Evolutionary conservation across 2,888 invertebrate species (phyloP), one percentile per base, ranked within the genome.

Genomic region (Himalopsyche tibetana): DNA sequence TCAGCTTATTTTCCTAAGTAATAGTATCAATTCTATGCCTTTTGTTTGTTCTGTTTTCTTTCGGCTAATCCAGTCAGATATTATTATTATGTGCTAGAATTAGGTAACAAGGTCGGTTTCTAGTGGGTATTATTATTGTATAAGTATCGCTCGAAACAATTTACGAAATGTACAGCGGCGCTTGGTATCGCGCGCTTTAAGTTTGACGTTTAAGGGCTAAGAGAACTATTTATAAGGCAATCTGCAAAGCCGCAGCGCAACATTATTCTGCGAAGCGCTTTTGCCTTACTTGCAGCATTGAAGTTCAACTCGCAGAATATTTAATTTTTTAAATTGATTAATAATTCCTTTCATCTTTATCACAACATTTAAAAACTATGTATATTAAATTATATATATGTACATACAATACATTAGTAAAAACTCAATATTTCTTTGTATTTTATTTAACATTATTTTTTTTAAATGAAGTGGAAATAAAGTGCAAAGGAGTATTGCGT

Each of bases 221-320:
- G 63, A 63, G 63, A 63, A 63, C 63, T 63, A 63, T 63, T 63
- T 63, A 63, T 63, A 63, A 63, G 63, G 63, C 63, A 63, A 63
- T 63, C 63, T 63, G 63, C 63, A 63, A 63, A 63, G 63, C 63
- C 63, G 28, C 63, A 63, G 63, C 63, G 63, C 19, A 63, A 63
- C 63, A 63, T 63, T 63, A 63, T 63, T 63, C 63, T 63, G 19
- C n/a, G 63, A 63, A 19, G 63, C 63, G 63, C 63, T 63, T 63
- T 19, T 63, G 19, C 6, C 28, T 63, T 63, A 63, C 63, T 63
- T 63, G 19, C 28, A 19, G 8, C 63, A 63, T n/a, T 2, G 63
- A 51, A 15, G 51, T 51, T 51, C 51, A 51, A 51, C 51, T 15
- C 15, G 15, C 15, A 51, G 51, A 51, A 51, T 12, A 15, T 15